Percentiles rank a stretch among this genome's conserved stretches.
Evolutionary conservation across 2,113 vertebrate genomes (phyloP).

Genomic region (Dolichotis patagonum): DNA sequence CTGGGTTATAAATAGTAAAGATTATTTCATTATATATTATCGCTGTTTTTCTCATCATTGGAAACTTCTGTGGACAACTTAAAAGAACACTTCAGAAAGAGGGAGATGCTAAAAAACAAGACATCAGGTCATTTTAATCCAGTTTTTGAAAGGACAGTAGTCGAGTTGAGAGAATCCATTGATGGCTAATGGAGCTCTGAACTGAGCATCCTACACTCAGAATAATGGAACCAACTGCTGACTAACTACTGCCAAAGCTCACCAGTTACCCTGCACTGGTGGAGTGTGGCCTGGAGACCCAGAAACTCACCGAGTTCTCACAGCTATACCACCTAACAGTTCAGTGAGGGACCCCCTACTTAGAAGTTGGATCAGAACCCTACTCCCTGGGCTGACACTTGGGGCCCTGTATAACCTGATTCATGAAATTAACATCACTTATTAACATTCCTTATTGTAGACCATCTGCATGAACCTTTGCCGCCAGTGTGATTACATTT

Average conservation of each 20-base stretch:
- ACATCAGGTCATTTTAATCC: not conserved
- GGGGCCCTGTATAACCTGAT: not conserved
- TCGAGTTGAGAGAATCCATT: not conserved
- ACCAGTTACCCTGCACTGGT: not conserved
- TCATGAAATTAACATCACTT: not conserved
- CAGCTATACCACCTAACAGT: not conserved
- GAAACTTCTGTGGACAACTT: not conserved
- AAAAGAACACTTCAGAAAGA: not conserved
- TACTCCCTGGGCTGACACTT: not conserved
- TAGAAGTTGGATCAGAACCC: not conserved
- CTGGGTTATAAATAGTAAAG: not conserved
- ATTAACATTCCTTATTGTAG: not conserved
- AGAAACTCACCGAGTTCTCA: not conserved
- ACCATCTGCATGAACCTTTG: not conserved
- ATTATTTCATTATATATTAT: constrained; percentile 6
- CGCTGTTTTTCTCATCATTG: not conserved
- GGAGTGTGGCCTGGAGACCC: not conserved
- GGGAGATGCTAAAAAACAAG: not conserved
- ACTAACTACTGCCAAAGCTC: not conserved
- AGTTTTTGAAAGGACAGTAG: not conserved
- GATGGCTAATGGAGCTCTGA: not conserved
- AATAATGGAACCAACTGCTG: not conserved
- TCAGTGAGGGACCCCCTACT: not conserved
- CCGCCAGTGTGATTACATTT: not conserved
- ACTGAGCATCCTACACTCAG: not conserved